Evolutionary conservation across 2,113 vertebrate genomes (phyloP).

Genomic region (Spea multiplicata): DNA sequence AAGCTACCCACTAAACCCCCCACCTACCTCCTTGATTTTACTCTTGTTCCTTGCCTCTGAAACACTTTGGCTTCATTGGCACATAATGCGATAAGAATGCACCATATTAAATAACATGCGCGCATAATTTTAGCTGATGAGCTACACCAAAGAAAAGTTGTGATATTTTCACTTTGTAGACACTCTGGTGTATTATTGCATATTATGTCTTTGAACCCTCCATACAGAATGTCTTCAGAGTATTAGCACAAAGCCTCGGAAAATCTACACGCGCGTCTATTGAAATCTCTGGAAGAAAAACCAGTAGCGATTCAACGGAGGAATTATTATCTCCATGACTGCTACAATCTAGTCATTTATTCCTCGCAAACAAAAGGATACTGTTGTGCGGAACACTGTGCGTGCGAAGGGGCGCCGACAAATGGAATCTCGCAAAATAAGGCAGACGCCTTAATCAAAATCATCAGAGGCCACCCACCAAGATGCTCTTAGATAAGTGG

Average conservation of each 20-base stretch:
- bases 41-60: too few relatives aligned
- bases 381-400: background rate
- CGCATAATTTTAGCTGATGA: conserved; percentile 5
- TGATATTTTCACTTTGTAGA: conserved; percentile 14
- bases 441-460: conserved; percentile 2
- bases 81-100: background rate
- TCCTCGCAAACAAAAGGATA: conserved; percentile 22
- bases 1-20: too few relatives aligned
- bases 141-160: conserved; percentile 1
- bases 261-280: conserved; percentile 4
- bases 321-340: conserved; percentile 18
- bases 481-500: background rate
- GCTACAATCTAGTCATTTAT: conserved; percentile 16
- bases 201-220: conserved; percentile 11
- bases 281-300: conserved; percentile 14
- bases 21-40: too few relatives aligned
- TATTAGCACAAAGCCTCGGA: conserved; percentile 1
- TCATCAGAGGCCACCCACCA: conserved; percentile 12
- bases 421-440: conserved; percentile 14
- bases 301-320: conserved; percentile 14
- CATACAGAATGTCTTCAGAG: background rate
- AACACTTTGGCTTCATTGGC: background rate
- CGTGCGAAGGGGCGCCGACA: background rate
- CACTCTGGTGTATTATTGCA: background rate
- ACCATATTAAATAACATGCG: background rate